Evolutionary conservation across 2,113 vertebrate genomes (phyloP).

Genomic region (Anoplopoma fimbria): DNA sequence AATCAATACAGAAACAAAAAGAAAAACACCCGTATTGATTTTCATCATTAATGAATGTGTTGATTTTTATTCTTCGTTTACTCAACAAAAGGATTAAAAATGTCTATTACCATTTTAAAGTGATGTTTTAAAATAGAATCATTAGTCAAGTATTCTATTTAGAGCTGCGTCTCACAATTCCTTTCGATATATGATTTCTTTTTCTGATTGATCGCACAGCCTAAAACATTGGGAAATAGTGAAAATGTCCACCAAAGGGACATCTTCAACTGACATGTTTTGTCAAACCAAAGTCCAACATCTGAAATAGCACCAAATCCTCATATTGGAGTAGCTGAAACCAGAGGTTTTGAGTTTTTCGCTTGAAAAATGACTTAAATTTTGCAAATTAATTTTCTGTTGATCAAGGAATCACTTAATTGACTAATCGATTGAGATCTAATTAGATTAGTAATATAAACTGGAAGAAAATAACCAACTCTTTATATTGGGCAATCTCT

Average conservation of each 20-base stretch:
- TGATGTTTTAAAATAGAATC: background rate
- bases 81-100: background rate
- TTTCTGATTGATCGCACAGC: background rate
- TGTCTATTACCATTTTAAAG: background rate
- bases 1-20: background rate
- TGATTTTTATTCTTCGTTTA: background rate
- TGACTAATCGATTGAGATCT: background rate
- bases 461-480: background rate
- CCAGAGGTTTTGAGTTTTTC: background rate
- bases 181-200: background rate
- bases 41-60: background rate
- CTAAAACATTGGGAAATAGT: background rate
- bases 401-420: background rate
- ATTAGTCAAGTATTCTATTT: background rate
- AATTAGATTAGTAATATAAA: background rate
- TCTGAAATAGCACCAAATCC: background rate
- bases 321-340: background rate
- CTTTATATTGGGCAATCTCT: background rate
- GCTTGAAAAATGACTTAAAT: background rate
- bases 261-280: background rate
- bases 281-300: background rate
- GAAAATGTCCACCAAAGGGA: background rate
- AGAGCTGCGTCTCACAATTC: background rate
- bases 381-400: background rate
- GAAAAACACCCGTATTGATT: conserved; percentile 5